These are phyloP conservation scores for Turnix velox DNA, from an alignment of 2,113 vertebrate species.

Conservation along the genomic window DNA sequence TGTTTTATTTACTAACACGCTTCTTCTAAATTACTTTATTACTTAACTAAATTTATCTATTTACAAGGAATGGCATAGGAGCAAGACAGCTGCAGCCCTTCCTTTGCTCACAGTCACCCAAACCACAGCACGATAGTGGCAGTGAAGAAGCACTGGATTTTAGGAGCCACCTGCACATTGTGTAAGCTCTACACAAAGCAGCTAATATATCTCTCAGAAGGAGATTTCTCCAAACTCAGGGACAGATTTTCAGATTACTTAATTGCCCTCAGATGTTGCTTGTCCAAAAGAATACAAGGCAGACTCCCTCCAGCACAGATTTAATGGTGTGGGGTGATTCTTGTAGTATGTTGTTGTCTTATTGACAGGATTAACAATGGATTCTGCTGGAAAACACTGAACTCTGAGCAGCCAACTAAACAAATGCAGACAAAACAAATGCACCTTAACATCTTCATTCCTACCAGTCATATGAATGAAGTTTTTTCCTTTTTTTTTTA, in stretches of 20 bases:
- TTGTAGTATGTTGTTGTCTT: neutral
- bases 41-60: neutral
- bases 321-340: neutral
- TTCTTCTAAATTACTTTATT: slow-evolving; percentile 37
- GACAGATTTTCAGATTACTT: neutral
- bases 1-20: slow-evolving; percentile 27
- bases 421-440: neutral
- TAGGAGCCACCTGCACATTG: neutral
- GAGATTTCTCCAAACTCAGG: neutral
- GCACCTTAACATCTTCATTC: neutral
- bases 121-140: neutral
- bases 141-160: neutral
- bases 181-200: neutral
- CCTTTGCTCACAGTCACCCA: neutral
- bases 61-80: neutral
- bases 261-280: slow-evolving; percentile 3
- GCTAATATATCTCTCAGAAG: neutral
- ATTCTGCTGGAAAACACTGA: neutral
- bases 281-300: neutral
- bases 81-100: neutral
- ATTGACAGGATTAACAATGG: neutral
- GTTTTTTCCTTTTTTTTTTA: neutral
- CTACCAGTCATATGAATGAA: no score
- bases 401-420: neutral
- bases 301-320: neutral